Conservation (phyloP, 2,888 invertebrate species). For the Clepsis dumicolana region DNA sequence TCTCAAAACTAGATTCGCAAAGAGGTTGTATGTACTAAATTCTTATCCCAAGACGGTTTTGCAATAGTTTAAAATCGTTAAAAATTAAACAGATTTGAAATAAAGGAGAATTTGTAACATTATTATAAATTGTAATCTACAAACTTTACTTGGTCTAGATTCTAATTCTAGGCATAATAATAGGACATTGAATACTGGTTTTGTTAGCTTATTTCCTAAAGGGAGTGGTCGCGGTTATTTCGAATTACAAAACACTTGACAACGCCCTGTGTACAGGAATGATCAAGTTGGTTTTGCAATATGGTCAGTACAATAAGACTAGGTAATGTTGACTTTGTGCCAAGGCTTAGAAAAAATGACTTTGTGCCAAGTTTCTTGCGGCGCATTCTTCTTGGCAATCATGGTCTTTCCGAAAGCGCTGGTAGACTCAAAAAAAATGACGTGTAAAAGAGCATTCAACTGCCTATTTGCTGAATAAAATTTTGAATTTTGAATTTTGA, state of each 20-base stretch:
- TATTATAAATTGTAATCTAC: not conserved
- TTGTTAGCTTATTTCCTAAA: not conserved
- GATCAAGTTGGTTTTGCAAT: not conserved
- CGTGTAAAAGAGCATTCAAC: too few species aligned
- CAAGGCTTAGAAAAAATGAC: too few species aligned
- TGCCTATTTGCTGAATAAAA: too few species aligned
- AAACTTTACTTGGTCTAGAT: not conserved
- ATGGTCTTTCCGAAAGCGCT: too few species aligned
- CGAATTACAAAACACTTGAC: conserved; percentile 24
- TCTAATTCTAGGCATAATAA: conserved; percentile 9
- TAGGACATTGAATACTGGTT: conserved; percentile 3
- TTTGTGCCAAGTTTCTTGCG: too few species aligned
- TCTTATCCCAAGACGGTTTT: not conserved
- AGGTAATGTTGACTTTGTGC: not conserved
- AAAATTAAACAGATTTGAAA: too few species aligned
- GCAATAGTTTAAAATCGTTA: not conserved
- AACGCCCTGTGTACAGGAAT: conserved; percentile 1
- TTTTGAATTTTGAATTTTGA: too few species aligned
- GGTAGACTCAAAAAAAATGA: too few species aligned
- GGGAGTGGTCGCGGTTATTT: conserved; percentile 13
- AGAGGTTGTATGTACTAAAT: not conserved
- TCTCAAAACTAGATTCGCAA: not conserved
- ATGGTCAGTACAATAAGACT: not conserved
- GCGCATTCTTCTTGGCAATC: too few species aligned
- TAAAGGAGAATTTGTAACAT: not conserved